Evolutionary conservation across 2,797 vertebrate species (phyloP).

Genomic region (Anas georgica): DNA sequence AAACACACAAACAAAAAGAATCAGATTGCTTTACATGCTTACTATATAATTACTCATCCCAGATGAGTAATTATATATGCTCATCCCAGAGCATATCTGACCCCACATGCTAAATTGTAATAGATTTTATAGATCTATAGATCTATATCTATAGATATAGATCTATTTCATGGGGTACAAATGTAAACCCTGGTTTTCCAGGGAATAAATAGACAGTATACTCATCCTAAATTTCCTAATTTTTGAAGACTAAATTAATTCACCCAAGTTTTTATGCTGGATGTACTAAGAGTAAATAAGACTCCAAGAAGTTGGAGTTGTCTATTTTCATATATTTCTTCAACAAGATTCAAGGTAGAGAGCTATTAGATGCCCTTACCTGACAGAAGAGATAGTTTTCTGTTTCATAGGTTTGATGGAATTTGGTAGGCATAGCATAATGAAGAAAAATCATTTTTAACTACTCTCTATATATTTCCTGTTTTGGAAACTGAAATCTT

Average conservation of each 20-base stretch:
- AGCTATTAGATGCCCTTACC: not conserved
- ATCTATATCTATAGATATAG: not conserved
- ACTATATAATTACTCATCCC: not conserved
- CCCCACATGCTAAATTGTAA: not conserved
- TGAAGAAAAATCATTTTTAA: not conserved
- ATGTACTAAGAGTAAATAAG: not conserved
- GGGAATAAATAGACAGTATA: not conserved
- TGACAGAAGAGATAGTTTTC: not conserved
- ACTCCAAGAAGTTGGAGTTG: not conserved
- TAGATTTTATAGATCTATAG: not conserved
- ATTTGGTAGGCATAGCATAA: not conserved
- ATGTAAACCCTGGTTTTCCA: not conserved
- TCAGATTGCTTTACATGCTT: not conserved
- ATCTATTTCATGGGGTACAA: not conserved
- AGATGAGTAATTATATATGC: too few species aligned
- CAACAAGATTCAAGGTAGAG: not conserved
- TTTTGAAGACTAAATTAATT: not conserved
- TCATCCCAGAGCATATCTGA: not conserved
- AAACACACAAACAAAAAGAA: not conserved
- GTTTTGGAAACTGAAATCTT: fast-evolving
- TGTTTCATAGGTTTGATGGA: not conserved
- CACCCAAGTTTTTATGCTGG: not conserved
- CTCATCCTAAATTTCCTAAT: not conserved
- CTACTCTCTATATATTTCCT: not conserved
- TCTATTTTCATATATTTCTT: not conserved